Evolutionary conservation across 2,113 vertebrate genomes (phyloP), one percentile per base, ranked within the genome.

Genomic region (Paraplagusia blochii): DNA sequence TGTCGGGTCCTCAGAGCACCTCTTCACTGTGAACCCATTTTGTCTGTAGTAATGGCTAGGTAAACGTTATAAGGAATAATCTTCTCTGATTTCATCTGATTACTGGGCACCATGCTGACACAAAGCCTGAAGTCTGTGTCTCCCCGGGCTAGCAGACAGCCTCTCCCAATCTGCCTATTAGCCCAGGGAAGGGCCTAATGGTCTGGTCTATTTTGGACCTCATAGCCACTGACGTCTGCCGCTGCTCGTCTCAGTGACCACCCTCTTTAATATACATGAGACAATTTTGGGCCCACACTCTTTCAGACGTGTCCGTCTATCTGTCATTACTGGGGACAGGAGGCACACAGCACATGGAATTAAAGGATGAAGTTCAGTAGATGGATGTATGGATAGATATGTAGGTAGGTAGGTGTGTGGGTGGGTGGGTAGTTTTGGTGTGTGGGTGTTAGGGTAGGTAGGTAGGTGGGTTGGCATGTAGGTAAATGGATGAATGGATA

Each of bases 1-100:
- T 56, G 73, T 61, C 74, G 58, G 74, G 74, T 84, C 79, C 81
- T 88, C 71, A 64, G 81, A 88, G 85, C 83, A 66, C 80, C 87
- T 85, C 86, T 88, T 87, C 85, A 88, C 69, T 63, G 74, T 75
- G 52, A 84, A 81, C 84, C 83, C 81, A 84, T 91, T 90, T 86
- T 73, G 84, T 69, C 78, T 66, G 77, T 55, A 51, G 87, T 90
- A 92, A 91, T 91, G 87, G 85, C 81, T 87, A 89, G 81, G 82
- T 88, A 90, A 89, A 91, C 89, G 80, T 89, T 85, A 89, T 88
- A 84, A 91, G 88, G 89, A 90, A 88, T 89, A 89, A 89, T 90
- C 81, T 88, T 88, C 83, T 91, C 90, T 92, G 90, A 92, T 92
- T 91, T 90, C 86, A 85, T 87, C 81, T 89, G 87, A 90, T 91